A percentile compares a stretch with the other conserved stretches of the same genome.
These are phyloP conservation scores for Synanthedon vespiformis DNA, from an alignment of 2,888 invertebrate species.

Conservation along the genomic window DNA sequence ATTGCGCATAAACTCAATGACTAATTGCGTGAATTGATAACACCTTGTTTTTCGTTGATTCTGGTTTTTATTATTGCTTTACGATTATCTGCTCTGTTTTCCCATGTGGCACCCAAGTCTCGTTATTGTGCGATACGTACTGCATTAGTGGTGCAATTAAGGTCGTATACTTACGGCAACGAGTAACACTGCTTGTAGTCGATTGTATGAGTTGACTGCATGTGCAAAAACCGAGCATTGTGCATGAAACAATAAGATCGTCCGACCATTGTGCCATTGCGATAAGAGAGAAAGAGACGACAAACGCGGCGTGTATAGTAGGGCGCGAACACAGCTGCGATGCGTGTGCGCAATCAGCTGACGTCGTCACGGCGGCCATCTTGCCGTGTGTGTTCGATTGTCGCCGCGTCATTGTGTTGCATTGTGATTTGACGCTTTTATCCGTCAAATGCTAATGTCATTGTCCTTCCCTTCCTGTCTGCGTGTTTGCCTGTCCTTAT, in stretches of 20 bases:
- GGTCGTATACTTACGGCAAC: too few species aligned
- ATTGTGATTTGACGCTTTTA: conserved; percentile 41
- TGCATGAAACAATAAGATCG: conserved; percentile 43
- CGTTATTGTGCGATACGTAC: too few species aligned
- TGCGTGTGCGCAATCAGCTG: conserved; percentile 65
- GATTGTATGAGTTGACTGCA: neutral
- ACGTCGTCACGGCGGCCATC: conserved; percentile 56
- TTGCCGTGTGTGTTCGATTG: conserved; percentile 54
- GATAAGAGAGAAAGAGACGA: conserved; percentile 44
- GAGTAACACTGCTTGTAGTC: too few species aligned
- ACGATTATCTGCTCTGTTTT: too few species aligned
- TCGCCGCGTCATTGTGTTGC: conserved; percentile 54
- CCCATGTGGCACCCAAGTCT: too few species aligned
- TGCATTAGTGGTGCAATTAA: too few species aligned
- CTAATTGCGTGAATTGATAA: too few species aligned
- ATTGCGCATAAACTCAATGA: too few species aligned
- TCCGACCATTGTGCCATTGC: conserved; percentile 39
- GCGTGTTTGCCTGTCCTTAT: neutral
- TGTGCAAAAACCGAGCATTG: conserved; percentile 21
- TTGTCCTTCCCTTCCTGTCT: conserved; percentile 40
- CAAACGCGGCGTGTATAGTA: conserved; percentile 18
- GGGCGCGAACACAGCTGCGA: conserved; percentile 28
- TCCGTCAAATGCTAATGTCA: conserved; percentile 55
- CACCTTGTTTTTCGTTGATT: too few species aligned
- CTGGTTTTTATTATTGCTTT: too few species aligned